Evolutionary conservation across 2,888 invertebrate genomes (phyloP), one percentile per base, ranked within the genome.

Genomic region (Pemphredon lugubris): DNA sequence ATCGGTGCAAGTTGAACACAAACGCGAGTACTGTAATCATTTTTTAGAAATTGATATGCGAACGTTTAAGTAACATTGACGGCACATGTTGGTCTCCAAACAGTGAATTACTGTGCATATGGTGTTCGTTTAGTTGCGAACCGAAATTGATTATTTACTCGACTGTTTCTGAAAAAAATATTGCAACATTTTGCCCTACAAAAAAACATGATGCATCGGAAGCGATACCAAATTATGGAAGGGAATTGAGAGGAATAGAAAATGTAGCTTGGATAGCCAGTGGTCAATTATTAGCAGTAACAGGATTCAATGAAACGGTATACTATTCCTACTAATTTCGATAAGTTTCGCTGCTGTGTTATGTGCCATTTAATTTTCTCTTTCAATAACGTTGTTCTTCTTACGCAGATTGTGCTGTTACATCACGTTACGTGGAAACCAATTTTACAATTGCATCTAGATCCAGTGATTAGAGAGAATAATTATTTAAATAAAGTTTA

Each of bases 71-170:
- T 13, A 77, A 79, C 30, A 86, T 89, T 18, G 86, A 88, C 55
- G 89, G 88, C 18, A 61, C 88, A 26, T 80, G 78, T 39, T 89
- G 89, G 89, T 89, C 89, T 1, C 88, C 87, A 1, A 88, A 88
- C 54, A 81, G 84, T 23, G 88, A 89, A 81, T 70, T 87, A 50
- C 61, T 89, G 11, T 84, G 86, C 14, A 88, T 89, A 65, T 89
- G 89, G 89, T 85, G 86, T 72, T 85, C 88, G 0, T 82, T 83
- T 7, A 82, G 84, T 16, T 82, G 81, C 1, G 80, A 82, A 48
- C 78, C 86, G 16, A 88, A 87, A 58, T 64, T 89, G 55, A 77
- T 89, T 16, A 77, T 88, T 63, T 89, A 88, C 75, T 89, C 89
- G 0, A 82, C 65, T 4, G 37, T 77, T 0, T 81, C 76, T 7